Evolutionary conservation across 2,797 vertebrate species (phyloP), one percentile per base, ranked within the genome.

Genomic region (Cyprinella venusta): DNA sequence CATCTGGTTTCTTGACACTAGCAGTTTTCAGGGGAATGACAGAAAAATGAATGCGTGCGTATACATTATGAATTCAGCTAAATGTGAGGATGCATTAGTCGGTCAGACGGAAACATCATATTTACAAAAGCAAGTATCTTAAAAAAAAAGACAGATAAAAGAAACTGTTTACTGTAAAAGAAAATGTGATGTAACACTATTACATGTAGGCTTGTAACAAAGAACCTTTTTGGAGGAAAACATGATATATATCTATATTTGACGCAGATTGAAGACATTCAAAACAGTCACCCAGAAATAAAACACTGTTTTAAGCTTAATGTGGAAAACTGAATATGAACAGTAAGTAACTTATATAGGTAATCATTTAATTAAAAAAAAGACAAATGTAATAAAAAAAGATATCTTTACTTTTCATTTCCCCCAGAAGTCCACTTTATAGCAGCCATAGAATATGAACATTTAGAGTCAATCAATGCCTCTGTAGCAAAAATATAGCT

Each of bases 381-480:
- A 15, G n/a, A 65, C 40, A 72, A 72, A 33, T 7, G 36, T 56
- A 68, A 63, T 12, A 65, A 86, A 69, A 21, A 42, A n/a, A 80
- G 65, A 56, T 52, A n/a, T 1, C 5, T 48, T 56, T 56, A 36
- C 19, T 64, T 42, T 70, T 54, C 50, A 52, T 65, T 40, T 10
- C 3, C 0, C 2, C 36, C 16, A 82, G 87, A 86, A 67, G 75
- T 85, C 90, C 88, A 90, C 54, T 76, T 84, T 92, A 90, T 92
- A 93, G 92, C 92, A 94, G 92, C 93, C 92, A 90, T 90, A 90
- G 87, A 83, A 86, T 84, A 84, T 33, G 79, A 80, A 85, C 78
- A 79, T 76, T 82, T 69, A 81, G 52, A 85, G 67, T 80, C 87
- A 80, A 76, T 80, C 83, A 64, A 80, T 80, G 71, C 78, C 24